Evolutionary conservation across 1,140 invertebrate genomes (phyloP), one percentile per base, ranked within the genome.

Genomic region (Trachelipus rathkii): DNA sequence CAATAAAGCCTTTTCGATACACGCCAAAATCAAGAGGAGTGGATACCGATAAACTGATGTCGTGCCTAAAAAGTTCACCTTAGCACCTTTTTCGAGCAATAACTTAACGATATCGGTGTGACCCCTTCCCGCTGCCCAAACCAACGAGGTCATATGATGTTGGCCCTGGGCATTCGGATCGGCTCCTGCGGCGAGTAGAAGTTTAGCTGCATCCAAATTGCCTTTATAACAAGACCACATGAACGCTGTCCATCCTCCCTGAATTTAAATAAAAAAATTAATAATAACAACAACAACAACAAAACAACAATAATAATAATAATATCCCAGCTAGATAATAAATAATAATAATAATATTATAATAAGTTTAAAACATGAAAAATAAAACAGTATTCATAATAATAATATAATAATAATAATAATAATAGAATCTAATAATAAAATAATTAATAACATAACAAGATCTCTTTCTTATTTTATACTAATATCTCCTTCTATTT

Each of bases 201-300:
- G 84, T 45, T 88, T 87, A 19, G 94, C 95, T 76, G 93, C 88
- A 24, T 92, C 90, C 11, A 90, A 89, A 81, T 91, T 89, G 5
- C 95, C 95, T 85, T 97, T 96, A 84, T 99, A 99, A 9, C 93
- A 90, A 0, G 95, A 95, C 97, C 97, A 99, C 93, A 99, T 97
- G 53, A 99, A 87, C 0, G 96, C 88, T 2, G 95, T 95, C 96
- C 97, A 99, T 24, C 94, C 94, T 81, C 95, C 95, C 94, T 96
- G 83, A 79, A 82, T n/a, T n/a, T n/a, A n/a, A n/a, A n/a, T n/a
- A n/a, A n/a, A n/a, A n/a, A 77, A 83, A 82, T 77, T 74, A 79
- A 19, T 45, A 7, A 44, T 6, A 45, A 69, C 60, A 15, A 11
- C n/a, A n/a, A n/a, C n/a, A n/a, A n/a, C n/a, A n/a, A n/a, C n/a